Percentiles rank a stretch among this genome's conserved stretches.
Evolutionary conservation across 2,888 invertebrate genomes (phyloP).

Genomic region (Linnaemya tessellans): DNA sequence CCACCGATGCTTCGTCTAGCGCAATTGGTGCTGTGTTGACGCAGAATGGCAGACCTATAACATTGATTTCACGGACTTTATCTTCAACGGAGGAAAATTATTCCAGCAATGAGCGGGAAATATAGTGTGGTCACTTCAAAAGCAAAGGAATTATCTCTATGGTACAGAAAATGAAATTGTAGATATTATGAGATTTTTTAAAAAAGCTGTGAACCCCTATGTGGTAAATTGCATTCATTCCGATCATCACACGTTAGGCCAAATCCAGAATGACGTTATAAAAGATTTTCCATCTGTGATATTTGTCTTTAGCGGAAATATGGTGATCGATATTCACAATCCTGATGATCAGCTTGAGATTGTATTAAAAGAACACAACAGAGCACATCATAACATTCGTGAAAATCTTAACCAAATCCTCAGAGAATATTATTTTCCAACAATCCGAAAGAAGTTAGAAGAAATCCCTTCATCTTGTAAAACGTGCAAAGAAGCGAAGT

Average conservation of each 20-base stretch:
- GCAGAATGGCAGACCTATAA: slow-evolving; percentile 21
- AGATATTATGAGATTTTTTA: slow-evolving; percentile 1
- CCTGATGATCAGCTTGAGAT: too few relatives aligned
- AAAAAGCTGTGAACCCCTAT: slow-evolving; percentile 19
- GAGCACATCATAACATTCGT: slow-evolving; percentile 31
- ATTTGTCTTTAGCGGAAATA: too few relatives aligned
- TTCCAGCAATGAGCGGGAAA: slow-evolving; percentile 29
- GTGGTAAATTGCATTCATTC: slow-evolving; percentile 54
- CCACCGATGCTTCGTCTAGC: slow-evolving; percentile 58
- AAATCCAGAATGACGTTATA: slow-evolving; percentile 46
- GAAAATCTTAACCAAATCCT: slow-evolving; percentile 37
- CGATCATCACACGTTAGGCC: slow-evolving; percentile 30
- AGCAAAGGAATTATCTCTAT: slow-evolving; percentile 23
- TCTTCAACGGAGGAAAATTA: slow-evolving; percentile 22
- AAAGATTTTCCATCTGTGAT: slow-evolving; percentile 58
- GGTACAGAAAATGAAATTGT: slow-evolving; percentile 22
- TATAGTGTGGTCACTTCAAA: slow-evolving; percentile 36
- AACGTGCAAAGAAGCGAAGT: slow-evolving; percentile 27
- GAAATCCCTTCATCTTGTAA: slow-evolving; percentile 4
- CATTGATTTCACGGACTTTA: slow-evolving; percentile 24
- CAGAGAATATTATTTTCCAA: slow-evolving; percentile 32
- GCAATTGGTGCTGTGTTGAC: slow-evolving; percentile 53
- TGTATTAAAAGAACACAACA: slow-evolving; percentile 66
- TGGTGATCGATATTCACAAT: too few relatives aligned
- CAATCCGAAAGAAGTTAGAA: slow-evolving; percentile 5